Evolutionary conservation across 2,797 vertebrate species (phyloP), one percentile per base, ranked within the genome.

Genomic region (Scarus forsteni): DNA sequence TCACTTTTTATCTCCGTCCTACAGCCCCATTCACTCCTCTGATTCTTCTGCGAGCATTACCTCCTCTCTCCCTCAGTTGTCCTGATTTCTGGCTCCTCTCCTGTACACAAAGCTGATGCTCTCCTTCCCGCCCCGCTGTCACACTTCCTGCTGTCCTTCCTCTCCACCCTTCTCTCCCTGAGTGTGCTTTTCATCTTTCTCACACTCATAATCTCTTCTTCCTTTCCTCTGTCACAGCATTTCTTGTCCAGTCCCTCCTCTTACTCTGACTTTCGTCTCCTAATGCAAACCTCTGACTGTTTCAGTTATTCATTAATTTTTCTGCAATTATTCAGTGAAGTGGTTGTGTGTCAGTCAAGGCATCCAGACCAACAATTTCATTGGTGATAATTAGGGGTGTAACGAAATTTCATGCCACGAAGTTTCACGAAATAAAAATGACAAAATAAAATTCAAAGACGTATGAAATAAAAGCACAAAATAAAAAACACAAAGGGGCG

Each of bases 231-330:
- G 3, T 54, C 8, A 40, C n/a, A 38, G 18, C 38, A 14, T 67
- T 19, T 60, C 46, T 12, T 57, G 15, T 52, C 51, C 1, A 7
- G 10, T 51, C 36, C 8, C n/a, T 8, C 35, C 2, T 57, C 57
- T 15, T 51, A 44, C 10, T 35, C 38, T 66, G 46, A 38, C 13
- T 56, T 70, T 52, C 15, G 0, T 66, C 48, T 54, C 15, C 16
- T 67, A 42, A 64, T 75, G 18, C 0, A 66, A 80, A 79, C 36
- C 59, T 12, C 55, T 19, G 45, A 68, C 70, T 77, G 68, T 71
- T 73, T 82, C 61, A 80, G 65, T 79, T 74, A 73, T 77, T 76
- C 36, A 74, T 77, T 55, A 66, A 57, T 79, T 80, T 60, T 19
- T 57, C 54, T 59, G 40, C 35, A 73, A 74, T 73, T n/a, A 81